phyloP scores from a whole-genome alignment of 2,113 vertebrate genomes.

The Dromiciops gliroides region DNA sequence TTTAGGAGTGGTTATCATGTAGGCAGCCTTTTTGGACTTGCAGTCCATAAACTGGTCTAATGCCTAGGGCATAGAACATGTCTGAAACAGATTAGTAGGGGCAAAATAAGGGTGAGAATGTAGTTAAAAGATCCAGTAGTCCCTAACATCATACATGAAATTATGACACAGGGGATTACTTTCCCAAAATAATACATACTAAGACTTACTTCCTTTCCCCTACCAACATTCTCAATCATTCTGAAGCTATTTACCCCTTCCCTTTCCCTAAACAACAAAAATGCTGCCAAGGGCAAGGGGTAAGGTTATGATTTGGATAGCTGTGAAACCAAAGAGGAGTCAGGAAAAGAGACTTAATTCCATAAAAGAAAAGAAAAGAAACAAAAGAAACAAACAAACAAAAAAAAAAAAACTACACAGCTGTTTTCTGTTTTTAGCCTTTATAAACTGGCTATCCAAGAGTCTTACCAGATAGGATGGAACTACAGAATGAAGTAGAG shows the following conservation, averaged over 20 bases:
- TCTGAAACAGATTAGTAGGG: not conserved
- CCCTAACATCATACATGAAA: not conserved
- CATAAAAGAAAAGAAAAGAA: too few relatives aligned
- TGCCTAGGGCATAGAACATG: not conserved
- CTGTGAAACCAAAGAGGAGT: not conserved
- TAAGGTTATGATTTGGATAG: not conserved
- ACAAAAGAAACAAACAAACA: too few relatives aligned
- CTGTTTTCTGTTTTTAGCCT: constrained; percentile 16
- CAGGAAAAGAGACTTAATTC: not conserved
- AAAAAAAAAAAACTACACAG: not conserved
- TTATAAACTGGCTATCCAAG: not conserved
- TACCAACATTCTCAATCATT: not conserved
- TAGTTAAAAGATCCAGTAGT: not conserved
- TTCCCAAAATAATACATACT: not conserved
- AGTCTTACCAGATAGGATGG: constrained; percentile 1
- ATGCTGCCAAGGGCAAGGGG: not conserved
- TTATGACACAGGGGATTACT: not conserved
- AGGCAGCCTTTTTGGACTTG: not conserved
- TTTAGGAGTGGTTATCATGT: not conserved
- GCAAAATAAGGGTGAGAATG: not conserved
- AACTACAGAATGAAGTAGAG: constrained; percentile 52
- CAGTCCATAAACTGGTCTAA: not conserved
- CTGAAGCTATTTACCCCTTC: not conserved
- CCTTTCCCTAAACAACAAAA: not conserved
- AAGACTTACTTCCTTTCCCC: not conserved